Evolutionary conservation across 2,113 vertebrate species (phyloP).

Genomic region (Tetrax tetrax): DNA sequence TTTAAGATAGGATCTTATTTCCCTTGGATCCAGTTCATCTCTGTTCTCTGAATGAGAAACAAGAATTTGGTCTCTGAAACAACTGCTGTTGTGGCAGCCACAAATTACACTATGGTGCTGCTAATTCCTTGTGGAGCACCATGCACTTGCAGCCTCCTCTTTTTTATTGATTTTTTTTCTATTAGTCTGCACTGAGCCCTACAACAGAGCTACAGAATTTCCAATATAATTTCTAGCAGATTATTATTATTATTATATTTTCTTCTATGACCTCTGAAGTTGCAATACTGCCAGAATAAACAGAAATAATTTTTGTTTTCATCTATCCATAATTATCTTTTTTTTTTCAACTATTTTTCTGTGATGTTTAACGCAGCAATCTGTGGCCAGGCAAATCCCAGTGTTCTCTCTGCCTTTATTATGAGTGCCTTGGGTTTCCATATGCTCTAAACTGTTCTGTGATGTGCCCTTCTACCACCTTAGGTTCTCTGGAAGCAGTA

Average conservation of each 20-base stretch:
- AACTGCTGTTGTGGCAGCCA: not conserved
- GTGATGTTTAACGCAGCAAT: not conserved
- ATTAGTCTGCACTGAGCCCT: not conserved
- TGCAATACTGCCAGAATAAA: not conserved
- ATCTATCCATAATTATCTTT: not conserved
- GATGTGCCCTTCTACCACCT: not conserved
- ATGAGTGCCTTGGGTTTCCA: not conserved
- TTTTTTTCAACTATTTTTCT: not conserved
- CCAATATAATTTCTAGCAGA: not conserved
- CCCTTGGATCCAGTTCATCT: constrained; percentile 6
- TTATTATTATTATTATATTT: not conserved
- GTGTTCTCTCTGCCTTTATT: not conserved
- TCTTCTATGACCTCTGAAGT: not conserved
- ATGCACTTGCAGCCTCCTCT: not conserved
- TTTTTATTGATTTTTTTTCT: constrained; percentile 4
- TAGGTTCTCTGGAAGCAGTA: not conserved
- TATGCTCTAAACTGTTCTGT: not conserved
- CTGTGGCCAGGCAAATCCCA: not conserved
- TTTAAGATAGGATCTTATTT: constrained; percentile 34
- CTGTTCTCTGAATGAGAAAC: not conserved
- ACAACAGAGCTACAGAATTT: not conserved
- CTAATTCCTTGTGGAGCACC: not conserved
- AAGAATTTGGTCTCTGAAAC: not conserved
- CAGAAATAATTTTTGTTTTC: not conserved
- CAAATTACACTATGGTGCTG: not conserved